Evolutionary conservation across 1,140 invertebrate species (phyloP).

Genomic region (Drosophila fuyamai): DNA sequence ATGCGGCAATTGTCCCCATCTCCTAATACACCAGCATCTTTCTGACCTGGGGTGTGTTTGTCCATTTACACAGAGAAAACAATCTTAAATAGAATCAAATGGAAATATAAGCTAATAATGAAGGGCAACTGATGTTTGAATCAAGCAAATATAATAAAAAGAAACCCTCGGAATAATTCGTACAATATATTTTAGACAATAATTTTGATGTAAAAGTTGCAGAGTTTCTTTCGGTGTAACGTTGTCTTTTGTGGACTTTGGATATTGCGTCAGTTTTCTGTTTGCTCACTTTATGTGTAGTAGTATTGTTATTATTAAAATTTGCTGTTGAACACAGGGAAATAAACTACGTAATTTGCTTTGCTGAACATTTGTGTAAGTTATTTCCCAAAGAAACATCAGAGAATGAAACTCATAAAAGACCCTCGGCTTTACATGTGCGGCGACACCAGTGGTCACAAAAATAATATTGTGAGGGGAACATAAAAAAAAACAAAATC

Average conservation of each 20-base stretch:
- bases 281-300: conserved; percentile 8
- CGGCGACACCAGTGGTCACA: neutral
- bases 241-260: neutral
- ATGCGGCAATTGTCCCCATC: conserved; percentile 11
- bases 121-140: too few species aligned
- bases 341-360: conserved; percentile 14
- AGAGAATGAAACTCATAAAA: conserved; percentile 3
- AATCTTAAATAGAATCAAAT: neutral
- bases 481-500: conserved; percentile 10
- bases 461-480: neutral
- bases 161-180: too few species aligned
- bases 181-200: too few species aligned
- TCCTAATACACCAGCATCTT: neutral
- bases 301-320: conserved; percentile 11
- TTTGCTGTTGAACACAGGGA: conserved; percentile 5
- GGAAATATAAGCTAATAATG: too few species aligned
- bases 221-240: neutral
- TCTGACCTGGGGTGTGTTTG: neutral
- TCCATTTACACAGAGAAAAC: neutral
- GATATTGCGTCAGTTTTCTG: conserved; percentile 12
- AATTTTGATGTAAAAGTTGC: neutral
- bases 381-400: neutral
- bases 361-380: conserved; percentile 9
- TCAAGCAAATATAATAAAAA: too few species aligned
- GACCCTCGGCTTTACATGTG: neutral